Conservation (phyloP, 2,113 vertebrate species). For the Gorsachius goisagi region DNA sequence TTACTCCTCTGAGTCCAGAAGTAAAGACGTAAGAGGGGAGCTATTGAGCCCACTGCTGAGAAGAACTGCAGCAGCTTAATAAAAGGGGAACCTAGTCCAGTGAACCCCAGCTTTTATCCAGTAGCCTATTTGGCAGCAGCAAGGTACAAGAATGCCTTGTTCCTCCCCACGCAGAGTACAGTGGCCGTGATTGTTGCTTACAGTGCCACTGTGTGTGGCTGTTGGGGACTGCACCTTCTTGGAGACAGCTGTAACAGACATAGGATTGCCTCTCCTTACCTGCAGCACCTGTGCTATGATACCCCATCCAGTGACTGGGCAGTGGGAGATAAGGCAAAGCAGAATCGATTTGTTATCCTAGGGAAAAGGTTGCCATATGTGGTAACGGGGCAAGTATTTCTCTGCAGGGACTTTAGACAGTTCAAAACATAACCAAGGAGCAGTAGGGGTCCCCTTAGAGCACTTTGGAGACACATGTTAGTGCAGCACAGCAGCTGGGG, state of each 20-base stretch:
- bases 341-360: neutral
- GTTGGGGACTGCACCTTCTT: neutral
- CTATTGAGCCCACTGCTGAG: neutral
- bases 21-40: neutral
- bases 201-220: neutral
- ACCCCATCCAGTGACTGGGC: neutral
- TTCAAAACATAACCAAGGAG: neutral
- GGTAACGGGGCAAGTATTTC: fast-evolving
- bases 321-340: neutral
- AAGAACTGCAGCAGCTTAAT: neutral
- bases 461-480: neutral
- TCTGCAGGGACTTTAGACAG: neutral
- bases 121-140: neutral
- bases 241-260: neutral
- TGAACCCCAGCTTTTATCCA: neutral
- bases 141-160: neutral
- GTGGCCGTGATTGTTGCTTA: neutral
- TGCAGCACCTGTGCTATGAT: neutral
- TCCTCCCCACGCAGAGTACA: neutral
- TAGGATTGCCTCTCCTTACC: neutral
- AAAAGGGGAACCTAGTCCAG: neutral
- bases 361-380: neutral
- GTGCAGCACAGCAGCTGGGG: neutral
- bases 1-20: neutral
- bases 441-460: neutral